Percentiles rank a stretch among this genome's conserved stretches.
Conservation (phyloP, 92 coral and sea anemone species). For the Siderastrea radians region DNA sequence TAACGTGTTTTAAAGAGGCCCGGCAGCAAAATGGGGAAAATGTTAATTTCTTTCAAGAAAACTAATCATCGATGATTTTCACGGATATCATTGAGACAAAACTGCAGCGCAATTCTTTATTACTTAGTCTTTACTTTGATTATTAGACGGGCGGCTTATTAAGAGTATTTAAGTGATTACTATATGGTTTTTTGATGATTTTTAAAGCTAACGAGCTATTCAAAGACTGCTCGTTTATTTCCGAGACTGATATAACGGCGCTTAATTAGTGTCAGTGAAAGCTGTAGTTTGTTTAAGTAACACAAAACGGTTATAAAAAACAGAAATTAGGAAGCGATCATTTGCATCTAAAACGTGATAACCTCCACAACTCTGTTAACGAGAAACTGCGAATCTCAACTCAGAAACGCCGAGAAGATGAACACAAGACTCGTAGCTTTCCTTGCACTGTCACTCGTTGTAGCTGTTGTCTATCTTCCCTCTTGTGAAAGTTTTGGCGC, state of each 20-base stretch:
- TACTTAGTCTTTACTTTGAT: not conserved
- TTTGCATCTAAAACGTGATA: not conserved
- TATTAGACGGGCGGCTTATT: not conserved
- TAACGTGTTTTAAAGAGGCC: not conserved
- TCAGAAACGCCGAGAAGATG: not conserved
- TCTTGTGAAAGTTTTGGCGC: conserved; percentile 4
- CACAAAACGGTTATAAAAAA: not conserved
- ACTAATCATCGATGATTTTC: not conserved
- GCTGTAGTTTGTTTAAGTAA: not conserved
- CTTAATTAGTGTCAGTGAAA: not conserved
- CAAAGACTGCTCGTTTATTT: not conserved
- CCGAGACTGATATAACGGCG: not conserved
- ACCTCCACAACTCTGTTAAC: not conserved
- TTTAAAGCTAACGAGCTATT: conserved; percentile 1
- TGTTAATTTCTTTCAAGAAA: not conserved
- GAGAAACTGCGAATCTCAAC: not conserved
- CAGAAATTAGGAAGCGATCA: not conserved
- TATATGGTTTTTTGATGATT: not conserved
- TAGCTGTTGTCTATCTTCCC: conserved; percentile 9
- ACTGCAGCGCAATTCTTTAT: not conserved
- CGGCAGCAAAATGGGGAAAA: not conserved
- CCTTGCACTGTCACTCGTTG: not conserved
- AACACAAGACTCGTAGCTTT: not conserved
- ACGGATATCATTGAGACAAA: not conserved
- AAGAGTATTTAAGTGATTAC: not conserved